Evolutionary conservation across 2,113 vertebrate genomes (phyloP).

Genomic region (Calidris pygmaea): DNA sequence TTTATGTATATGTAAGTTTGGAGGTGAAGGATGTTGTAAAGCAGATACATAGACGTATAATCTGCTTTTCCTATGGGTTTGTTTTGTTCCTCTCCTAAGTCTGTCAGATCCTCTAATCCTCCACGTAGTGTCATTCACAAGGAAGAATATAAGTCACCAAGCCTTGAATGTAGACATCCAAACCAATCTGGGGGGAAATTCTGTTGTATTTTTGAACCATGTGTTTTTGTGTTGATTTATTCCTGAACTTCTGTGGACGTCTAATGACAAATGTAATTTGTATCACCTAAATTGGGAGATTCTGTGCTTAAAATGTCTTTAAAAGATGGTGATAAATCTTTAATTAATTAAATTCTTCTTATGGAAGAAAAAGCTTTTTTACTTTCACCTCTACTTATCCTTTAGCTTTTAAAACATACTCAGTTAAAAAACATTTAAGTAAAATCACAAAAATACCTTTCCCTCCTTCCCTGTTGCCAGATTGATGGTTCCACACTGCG

Average conservation of each 20-base stretch:
- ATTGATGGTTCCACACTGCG: constrained; percentile 98
- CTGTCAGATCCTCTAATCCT: neutral
- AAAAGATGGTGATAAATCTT: neutral
- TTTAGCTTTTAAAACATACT: neutral
- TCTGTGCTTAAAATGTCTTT: neutral
- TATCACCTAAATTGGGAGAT: neutral
- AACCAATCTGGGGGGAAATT: neutral
- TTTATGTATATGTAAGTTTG: neutral
- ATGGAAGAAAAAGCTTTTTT: neutral
- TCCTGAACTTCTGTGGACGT: neutral
- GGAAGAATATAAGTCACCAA: neutral
- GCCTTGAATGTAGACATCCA: neutral
- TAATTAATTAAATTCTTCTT: neutral
- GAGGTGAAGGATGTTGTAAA: neutral
- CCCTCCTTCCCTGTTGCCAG: constrained; percentile 59
- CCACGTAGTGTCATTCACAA: neutral
- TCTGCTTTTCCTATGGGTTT: neutral
- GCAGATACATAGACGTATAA: neutral
- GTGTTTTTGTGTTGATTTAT: neutral
- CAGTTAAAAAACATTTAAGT: neutral
- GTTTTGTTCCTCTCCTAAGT: neutral
- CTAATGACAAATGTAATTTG: neutral
- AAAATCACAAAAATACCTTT: neutral
- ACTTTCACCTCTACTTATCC: neutral
- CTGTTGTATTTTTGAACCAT: neutral